Evolutionary conservation across 2,888 invertebrate genomes (phyloP), one percentile per base, ranked within the genome.

Genomic region (Drosophila helvetica): DNA sequence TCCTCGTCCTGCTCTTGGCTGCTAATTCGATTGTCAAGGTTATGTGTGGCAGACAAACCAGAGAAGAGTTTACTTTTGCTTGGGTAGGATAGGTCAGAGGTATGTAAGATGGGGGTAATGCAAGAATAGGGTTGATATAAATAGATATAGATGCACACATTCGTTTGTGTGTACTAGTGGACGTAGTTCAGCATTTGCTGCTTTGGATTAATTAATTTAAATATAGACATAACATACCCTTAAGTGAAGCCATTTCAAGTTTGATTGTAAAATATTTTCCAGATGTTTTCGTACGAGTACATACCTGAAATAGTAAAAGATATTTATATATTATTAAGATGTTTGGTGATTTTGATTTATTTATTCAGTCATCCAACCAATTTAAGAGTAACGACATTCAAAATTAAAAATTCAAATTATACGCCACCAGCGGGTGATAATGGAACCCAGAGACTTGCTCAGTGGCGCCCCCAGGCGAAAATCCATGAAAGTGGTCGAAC

Each of bases 11-110:
- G 43, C 55, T 76, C 18, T 43, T n/a, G n/a, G 18, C 61, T 74
- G 63, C 80, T 71, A 56, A 75, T 75, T 76, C 77, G 78, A 84
- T 70, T 78, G 83, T 53, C 83, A 84, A 88, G 83, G 83, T 86
- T 87, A 61, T 74, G 68, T 82, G 75, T 80, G 67, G 53, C 47
- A 18, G 52, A 50, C 47, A 45, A 50, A 46, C 25, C 22, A 19
- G 56, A 48, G 42, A 55, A 45, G 33, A 45, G 60, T 55, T 64
- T 19, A 46, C 66, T 61, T 69, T 62, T 6, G 17, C 46, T 30
- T 53, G 43, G 56, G 67, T 54, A 22, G 22, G 22, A 22, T 57
- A 42, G 63, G 19, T n/a, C n/a, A n/a, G n/a, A n/a, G n/a, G n/a
- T n/a, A n/a, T n/a, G n/a, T n/a, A n/a, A n/a, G n/a, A n/a, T n/a